Evolutionary conservation across 2,888 invertebrate species (phyloP).

Genomic region (Chironomus tentans): DNA sequence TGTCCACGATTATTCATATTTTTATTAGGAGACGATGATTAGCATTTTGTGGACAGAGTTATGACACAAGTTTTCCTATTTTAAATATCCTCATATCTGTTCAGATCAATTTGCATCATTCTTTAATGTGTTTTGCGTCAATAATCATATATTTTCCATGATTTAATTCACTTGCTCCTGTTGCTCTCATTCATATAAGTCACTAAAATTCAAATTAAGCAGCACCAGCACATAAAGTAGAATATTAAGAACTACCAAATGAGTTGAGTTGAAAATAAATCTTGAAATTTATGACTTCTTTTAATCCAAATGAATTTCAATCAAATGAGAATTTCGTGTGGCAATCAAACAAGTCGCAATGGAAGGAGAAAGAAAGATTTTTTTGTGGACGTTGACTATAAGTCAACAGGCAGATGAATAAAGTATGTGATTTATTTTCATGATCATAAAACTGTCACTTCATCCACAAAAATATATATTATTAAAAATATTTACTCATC

Average conservation of each 20-base stretch:
- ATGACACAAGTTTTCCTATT: too few relatives aligned
- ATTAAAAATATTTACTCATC: neutral
- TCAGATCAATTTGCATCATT: too few relatives aligned
- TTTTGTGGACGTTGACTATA: neutral
- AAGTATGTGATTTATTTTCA: slow-evolving; percentile 16
- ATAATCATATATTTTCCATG: too few relatives aligned
- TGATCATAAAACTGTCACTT: slow-evolving; percentile 21
- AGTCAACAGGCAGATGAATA: neutral
- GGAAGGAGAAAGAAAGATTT: neutral
- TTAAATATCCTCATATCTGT: too few relatives aligned
- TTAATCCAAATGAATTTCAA: slow-evolving; percentile 20
- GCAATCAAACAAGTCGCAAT: too few relatives aligned
- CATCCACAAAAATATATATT: neutral
- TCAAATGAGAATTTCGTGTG: neutral
- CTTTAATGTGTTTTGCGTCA: too few relatives aligned
- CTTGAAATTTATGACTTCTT: neutral
- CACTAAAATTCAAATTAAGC: neutral
- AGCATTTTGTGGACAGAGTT: too few relatives aligned
- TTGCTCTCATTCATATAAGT: neutral
- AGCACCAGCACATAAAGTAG: neutral
- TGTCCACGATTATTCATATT: too few relatives aligned
- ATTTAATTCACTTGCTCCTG: neutral
- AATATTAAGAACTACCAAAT: too few relatives aligned
- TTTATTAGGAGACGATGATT: too few relatives aligned
- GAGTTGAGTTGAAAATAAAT: neutral